These are phyloP conservation scores for Amitus sp. DNA, from an alignment of 2,888 invertebrate genomes.

Conservation along the genomic window DNA sequence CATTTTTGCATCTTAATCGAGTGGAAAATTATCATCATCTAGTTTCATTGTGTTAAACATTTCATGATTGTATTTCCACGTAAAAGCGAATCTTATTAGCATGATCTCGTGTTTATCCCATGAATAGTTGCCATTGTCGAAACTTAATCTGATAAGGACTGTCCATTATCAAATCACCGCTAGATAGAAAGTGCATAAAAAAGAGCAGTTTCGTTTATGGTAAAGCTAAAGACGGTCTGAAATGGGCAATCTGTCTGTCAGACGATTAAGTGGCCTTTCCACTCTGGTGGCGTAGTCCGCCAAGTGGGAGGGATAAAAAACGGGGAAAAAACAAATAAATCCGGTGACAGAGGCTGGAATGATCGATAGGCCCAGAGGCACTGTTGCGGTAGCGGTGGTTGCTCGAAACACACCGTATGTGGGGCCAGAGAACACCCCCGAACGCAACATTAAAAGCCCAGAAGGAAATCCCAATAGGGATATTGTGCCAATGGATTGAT, in stretches of 20 bases:
- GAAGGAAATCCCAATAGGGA: slow-evolving; percentile 62
- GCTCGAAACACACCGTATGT: slow-evolving; percentile 39
- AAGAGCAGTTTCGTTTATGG: neutral
- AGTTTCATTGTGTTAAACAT: too few species aligned
- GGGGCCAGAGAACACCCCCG: slow-evolving; percentile 48
- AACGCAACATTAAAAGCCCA: slow-evolving; percentile 59
- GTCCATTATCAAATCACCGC: too few species aligned
- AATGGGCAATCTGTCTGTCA: slow-evolving; percentile 18
- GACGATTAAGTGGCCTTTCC: slow-evolving; percentile 23
- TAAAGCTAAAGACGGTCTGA: neutral
- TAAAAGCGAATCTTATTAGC: too few species aligned
- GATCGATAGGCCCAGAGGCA: slow-evolving; percentile 51
- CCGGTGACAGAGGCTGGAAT: slow-evolving; percentile 37
- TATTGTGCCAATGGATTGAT: slow-evolving; percentile 57
- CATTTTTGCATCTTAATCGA: too few species aligned
- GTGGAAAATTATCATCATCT: too few species aligned
- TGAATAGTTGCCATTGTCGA: too few species aligned
- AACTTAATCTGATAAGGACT: too few species aligned
- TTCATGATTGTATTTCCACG: too few species aligned
- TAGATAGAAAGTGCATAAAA: too few species aligned
- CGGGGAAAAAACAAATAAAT: slow-evolving; percentile 23
- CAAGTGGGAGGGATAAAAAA: neutral
- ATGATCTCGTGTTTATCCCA: too few species aligned
- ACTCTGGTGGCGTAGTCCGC: neutral
- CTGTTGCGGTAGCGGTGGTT: slow-evolving; percentile 47